phyloP scores from a whole-genome alignment of 2,797 vertebrate species.

The Choloepus didactylus region DNA sequence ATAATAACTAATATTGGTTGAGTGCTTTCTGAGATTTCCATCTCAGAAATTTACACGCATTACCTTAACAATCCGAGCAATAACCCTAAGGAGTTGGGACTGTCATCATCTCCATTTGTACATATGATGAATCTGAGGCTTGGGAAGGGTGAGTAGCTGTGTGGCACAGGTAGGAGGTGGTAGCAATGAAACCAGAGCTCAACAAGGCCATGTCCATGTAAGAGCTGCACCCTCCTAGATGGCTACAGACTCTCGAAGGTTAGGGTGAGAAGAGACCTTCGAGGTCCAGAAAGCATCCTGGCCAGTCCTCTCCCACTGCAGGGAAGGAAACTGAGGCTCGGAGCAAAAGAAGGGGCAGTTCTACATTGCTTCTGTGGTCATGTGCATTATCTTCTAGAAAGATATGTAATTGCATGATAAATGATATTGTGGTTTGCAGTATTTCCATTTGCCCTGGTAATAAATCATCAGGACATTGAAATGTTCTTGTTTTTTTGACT shows the following conservation, averaged over 20 bases:
- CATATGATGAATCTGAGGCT: background rate
- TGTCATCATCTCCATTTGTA: background rate
- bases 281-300: background rate
- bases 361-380: conserved; percentile 73
- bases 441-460: conserved; percentile 86
- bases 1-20: background rate
- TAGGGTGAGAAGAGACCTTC: background rate
- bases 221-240: background rate
- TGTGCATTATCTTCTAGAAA: conserved; percentile 82
- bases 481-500: conserved; percentile 80
- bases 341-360: conserved; percentile 56
- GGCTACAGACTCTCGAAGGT: background rate
- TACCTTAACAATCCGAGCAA: background rate
- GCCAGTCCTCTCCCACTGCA: background rate
- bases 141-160: background rate
- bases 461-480: conserved; percentile 87
- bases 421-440: conserved; percentile 84
- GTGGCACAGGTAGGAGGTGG: background rate
- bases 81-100: background rate
- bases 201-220: background rate
- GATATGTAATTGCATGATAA: conserved; percentile 88
- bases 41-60: background rate
- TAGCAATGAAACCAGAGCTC: background rate
- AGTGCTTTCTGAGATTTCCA: background rate
- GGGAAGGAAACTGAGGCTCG: conserved; percentile 58